Conservation (phyloP, 2,113 vertebrate species). For the Aegotheles bennettii region DNA sequence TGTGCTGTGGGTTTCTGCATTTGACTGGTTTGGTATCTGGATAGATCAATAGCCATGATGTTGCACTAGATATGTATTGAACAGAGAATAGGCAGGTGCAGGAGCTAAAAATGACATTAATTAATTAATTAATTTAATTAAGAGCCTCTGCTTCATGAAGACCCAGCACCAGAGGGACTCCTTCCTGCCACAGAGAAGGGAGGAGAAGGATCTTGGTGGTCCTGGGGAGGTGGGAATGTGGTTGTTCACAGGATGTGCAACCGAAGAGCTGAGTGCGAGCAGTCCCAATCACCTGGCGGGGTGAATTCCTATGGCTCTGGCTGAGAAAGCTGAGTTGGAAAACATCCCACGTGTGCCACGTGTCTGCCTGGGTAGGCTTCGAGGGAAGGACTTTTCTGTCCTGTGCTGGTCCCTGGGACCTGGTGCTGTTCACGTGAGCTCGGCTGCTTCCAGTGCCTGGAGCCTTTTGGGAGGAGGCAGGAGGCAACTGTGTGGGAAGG, state of each 20-base stretch:
- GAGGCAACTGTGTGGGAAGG: not conserved
- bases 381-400: not conserved
- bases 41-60: not conserved
- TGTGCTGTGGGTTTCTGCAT: not conserved
- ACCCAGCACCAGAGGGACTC: not conserved
- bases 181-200: not conserved
- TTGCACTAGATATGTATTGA: not conserved
- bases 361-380: not conserved
- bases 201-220: not conserved
- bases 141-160: not conserved
- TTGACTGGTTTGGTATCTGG: not conserved
- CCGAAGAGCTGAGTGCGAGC: no score
- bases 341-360: accelerated
- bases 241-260: not conserved
- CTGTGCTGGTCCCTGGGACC: not conserved
- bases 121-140: not conserved
- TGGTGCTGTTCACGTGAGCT: not conserved
- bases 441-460: not conserved
- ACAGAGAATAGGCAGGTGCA: not conserved
- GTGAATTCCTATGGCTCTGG: not conserved
- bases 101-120: not conserved
- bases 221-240: accelerated
- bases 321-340: not conserved
- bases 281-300: accelerated
- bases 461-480: not conserved